Base-by-base conservation (phyloP, 2,797 vertebrate species). In the Neosilurus mollespiculum region DNA sequence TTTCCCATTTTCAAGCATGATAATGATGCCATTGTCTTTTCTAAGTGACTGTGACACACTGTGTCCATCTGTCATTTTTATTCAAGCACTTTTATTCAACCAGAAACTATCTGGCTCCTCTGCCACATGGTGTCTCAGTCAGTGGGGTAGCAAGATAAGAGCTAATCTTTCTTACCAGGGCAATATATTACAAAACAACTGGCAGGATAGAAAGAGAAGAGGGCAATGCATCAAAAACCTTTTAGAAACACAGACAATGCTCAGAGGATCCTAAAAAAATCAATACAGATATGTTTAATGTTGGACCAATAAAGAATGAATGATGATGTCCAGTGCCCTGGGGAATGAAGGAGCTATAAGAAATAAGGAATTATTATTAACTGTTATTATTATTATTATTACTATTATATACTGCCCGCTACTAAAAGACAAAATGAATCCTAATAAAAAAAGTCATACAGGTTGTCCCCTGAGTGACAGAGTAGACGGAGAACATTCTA, bases 281-380 rank as follows among this genome's bases (percentile, higher is more conserved):
- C 86, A 84, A 88, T 87, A 81, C 10, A 58, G 70, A 59, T 22
- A 73, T 43, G 61, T 82, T 65, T 80, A 73, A 82, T 73, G 81
- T 76, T 75, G 37, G 65, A 64, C 61, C 34, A 66, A 72, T 24
- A 70, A 82, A 77, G 77, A 79, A 86, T 83, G 56, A 69, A 75
- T 24, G 62, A 78, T 66, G 75, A 75, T 12, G 59, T 43, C 61
- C 9, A 9, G 30, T 24, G 71, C 58, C 72, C 62, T 75, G 49
- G 53, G 49, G 66, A 69, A 69, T 6, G 20, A 49, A 43, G 66
- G 18, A 43, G 16, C 34, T 43, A 10, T 22, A 22, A 43, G 18
- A 43, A 22, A 69, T 20, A 5, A 69, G 9, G 4, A 43, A 49
- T 18, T 8, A 43, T 43, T 43, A 43, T 43, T 43, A 34, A 66